Base-by-base conservation (phyloP, 2,113 vertebrate genomes). In the Corythornis vintsioides region DNA sequence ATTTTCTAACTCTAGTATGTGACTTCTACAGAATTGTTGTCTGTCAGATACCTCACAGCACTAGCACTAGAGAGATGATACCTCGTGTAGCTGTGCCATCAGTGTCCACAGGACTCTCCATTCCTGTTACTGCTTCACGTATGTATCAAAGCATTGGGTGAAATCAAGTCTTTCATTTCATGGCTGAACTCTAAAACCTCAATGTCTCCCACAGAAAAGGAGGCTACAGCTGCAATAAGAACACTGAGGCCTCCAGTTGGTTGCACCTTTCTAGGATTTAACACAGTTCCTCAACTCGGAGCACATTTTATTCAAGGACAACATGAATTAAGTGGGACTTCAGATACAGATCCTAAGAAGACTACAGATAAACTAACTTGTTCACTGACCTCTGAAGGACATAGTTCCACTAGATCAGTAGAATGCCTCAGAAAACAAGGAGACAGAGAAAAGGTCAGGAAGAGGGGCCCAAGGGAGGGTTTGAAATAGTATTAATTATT, bases 51-150 rank as follows among this genome's bases (percentile, higher is more conserved):
- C 83, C 65, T 59, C 86, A 50, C 55, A 75, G 87, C 69, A 57
- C 96, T 88, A 91, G 98, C 81, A 97, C 88, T 40, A 65, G 94
- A 83, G 98, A 99, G 52, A 96, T 92, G 78, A 93, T 96, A 24
- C 86, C 95, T 47, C 63, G 45, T 38, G 33, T 96, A 12, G 84
- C 89, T 33, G 66, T 90, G 40, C 88, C 98, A 79, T 75, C 95
- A 40, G 79, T 85, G 76, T 96, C 97, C 82, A 97, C 97, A 70
- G 98, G 96, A 89, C 96, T 98, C 26, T 98, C 98, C 60, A 96
- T 98, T 95, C 97, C 98, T 48, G 97, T 98, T 75, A 97, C 96
- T 81, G 97, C 97, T 81, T 97, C 98, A 93, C 98, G 99, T 99
- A 97, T 79, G 98, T 98, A 84, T 97, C 64, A 73, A 81, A 53